A percentile compares a stretch with the other conserved stretches of the same genome.
Evolutionary conservation across 2,888 invertebrate species (phyloP).

Genomic region (Marronus borbonicus): DNA sequence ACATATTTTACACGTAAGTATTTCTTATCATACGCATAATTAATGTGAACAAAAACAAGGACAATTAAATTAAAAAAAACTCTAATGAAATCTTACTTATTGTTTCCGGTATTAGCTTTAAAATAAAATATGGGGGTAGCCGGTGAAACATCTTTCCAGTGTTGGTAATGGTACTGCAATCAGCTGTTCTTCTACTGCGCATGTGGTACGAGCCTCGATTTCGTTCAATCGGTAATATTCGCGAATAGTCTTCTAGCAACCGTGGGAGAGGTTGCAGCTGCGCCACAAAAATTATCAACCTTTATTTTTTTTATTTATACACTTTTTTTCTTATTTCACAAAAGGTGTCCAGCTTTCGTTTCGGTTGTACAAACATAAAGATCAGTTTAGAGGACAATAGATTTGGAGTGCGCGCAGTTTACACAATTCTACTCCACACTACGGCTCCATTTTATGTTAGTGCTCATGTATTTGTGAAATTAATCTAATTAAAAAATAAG

Average conservation of each 20-base stretch:
- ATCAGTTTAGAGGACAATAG: slow-evolving; percentile 5
- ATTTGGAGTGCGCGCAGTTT: slow-evolving; percentile 33
- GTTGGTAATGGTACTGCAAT: slow-evolving; percentile 57
- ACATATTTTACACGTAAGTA: too few relatives aligned
- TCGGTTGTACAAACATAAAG: slow-evolving; percentile 9
- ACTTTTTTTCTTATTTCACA: slow-evolving; percentile 42
- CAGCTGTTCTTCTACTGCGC: slow-evolving; percentile 63
- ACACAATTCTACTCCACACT: slow-evolving; percentile 23
- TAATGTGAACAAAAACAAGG: too few relatives aligned
- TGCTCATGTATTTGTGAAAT: slow-evolving; percentile 44
- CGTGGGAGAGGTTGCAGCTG: slow-evolving; percentile 59
- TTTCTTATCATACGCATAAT: too few relatives aligned
- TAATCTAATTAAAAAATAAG: slow-evolving; percentile 45
- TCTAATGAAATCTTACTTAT: too few relatives aligned
- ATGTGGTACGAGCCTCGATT: slow-evolving; percentile 56
- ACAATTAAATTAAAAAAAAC: too few relatives aligned
- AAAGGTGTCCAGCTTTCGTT: slow-evolving; percentile 15
- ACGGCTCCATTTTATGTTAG: slow-evolving; percentile 42
- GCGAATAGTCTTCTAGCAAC: slow-evolving; percentile 63
- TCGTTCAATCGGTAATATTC: slow-evolving; percentile 57
- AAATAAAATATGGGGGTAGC: not conserved
- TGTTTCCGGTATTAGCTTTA: not conserved
- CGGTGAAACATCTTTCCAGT: slow-evolving; percentile 37
- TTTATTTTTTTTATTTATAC: slow-evolving; percentile 61
- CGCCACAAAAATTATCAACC: slow-evolving; percentile 58